phyloP scores from a whole-genome alignment of 2,113 vertebrate genomes.

The Carassius gibelio region DNA sequence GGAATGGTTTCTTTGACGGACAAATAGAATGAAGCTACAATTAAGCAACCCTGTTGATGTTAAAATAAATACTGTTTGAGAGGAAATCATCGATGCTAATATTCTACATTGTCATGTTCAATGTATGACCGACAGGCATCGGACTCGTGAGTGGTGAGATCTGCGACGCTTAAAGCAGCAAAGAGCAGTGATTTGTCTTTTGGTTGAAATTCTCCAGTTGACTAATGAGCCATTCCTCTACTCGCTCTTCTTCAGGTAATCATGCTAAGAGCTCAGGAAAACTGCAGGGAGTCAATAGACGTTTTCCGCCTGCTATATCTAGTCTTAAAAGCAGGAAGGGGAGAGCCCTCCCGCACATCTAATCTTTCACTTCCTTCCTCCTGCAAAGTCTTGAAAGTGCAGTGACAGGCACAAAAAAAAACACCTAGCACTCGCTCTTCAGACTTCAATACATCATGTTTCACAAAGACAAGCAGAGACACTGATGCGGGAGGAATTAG shows the following conservation, averaged over 20 bases:
- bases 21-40: not conserved
- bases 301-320: slow-evolving; percentile 26
- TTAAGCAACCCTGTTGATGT: not conserved
- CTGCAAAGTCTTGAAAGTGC: slow-evolving; percentile 17
- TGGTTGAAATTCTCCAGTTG: slow-evolving; percentile 30
- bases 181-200: not conserved
- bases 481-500: slow-evolving; percentile 17
- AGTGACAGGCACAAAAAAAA: slow-evolving; percentile 25
- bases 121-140: not conserved
- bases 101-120: not conserved
- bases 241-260: slow-evolving; percentile 39
- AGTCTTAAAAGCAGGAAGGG: slow-evolving; percentile 28
- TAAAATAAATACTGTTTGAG: not conserved
- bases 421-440: slow-evolving; percentile 30
- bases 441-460: slow-evolving; percentile 30
- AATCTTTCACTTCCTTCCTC: slow-evolving; percentile 30
- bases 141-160: not conserved
- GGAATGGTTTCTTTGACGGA: not conserved
- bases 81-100: not conserved
- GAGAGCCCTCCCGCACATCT: slow-evolving; percentile 5
- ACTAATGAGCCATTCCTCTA: slow-evolving; percentile 36
- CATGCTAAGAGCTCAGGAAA: slow-evolving; percentile 29
- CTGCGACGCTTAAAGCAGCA: not conserved
- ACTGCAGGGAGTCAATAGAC: slow-evolving; percentile 42
- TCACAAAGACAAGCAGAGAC: slow-evolving; percentile 25